These are phyloP conservation scores for Solea senegalensis DNA, from an alignment of 2,113 vertebrate genomes.

Conservation along the genomic window DNA sequence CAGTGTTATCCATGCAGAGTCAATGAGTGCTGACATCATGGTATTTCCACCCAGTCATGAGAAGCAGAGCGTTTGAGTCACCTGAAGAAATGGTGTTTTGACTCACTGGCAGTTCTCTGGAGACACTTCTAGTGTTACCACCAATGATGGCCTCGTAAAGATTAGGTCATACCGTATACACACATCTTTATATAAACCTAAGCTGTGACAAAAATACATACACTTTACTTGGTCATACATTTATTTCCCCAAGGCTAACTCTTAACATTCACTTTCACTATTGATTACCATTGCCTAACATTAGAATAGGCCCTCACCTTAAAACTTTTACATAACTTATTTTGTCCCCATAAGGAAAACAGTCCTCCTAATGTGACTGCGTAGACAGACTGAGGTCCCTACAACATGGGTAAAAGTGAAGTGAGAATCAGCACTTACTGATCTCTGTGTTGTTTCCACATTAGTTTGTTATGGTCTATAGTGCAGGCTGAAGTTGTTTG, in stretches of 20 bases:
- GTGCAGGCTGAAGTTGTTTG: slow-evolving; percentile 4
- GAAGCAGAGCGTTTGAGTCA: slow-evolving; percentile 37
- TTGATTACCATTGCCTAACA: background rate
- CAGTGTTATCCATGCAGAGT: background rate
- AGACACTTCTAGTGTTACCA: slow-evolving; percentile 30
- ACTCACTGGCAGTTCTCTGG: slow-evolving; percentile 13
- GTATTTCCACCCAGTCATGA: slow-evolving; percentile 25
- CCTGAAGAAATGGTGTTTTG: slow-evolving; percentile 26
- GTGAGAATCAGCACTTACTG: background rate
- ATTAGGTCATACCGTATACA: slow-evolving; percentile 16
- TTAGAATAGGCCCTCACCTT: background rate
- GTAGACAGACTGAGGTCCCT: no score
- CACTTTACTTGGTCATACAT: no score
- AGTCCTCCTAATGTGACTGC: background rate
- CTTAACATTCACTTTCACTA: slow-evolving; percentile 2
- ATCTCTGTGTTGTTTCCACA: slow-evolving; percentile 11
- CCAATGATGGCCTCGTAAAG: slow-evolving; percentile 13
- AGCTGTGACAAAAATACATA: background rate
- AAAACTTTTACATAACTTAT: background rate
- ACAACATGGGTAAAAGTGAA: background rate
- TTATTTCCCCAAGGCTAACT: no score
- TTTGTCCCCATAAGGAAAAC: background rate
- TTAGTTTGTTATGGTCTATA: slow-evolving; percentile 10
- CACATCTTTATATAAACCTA: background rate
- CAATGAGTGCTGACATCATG: slow-evolving; percentile 12